phyloP scores from a whole-genome alignment of 2,888 invertebrate genomes.

The Tipula lateralis region DNA sequence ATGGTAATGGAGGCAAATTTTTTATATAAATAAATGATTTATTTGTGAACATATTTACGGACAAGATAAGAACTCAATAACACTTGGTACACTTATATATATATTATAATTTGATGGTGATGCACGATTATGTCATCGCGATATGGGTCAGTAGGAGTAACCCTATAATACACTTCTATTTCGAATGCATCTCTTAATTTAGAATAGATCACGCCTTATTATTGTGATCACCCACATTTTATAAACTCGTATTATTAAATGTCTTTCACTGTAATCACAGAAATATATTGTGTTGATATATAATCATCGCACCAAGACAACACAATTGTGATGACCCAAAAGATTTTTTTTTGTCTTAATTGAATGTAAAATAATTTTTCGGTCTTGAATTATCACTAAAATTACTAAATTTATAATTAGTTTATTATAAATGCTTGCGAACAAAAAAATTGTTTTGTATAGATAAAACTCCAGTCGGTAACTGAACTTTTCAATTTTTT shows the following conservation, averaged over 20 bases:
- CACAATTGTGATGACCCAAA: not conserved
- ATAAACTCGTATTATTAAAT: not conserved
- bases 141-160: not conserved
- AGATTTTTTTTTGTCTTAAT: not conserved
- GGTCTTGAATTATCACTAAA: not conserved
- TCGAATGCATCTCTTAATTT: not conserved
- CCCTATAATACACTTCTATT: not conserved
- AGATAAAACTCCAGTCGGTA: not conserved
- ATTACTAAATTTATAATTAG: slow-evolving; percentile 1
- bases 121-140: not conserved
- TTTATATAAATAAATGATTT: no score
- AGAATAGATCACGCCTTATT: not conserved
- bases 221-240: not conserved
- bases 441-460: not conserved
- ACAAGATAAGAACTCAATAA: not conserved
- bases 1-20: not conserved
- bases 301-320: not conserved
- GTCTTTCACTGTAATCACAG: not conserved
- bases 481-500: not conserved
- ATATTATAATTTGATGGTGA: not conserved
- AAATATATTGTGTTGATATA: not conserved
- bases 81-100: not conserved
- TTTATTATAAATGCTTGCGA: not conserved
- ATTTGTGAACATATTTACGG: not conserved
- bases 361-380: slow-evolving; percentile 11